Evolutionary conservation across 2,113 vertebrate genomes (phyloP).

Genomic region (Grammomys surdaster): DNA sequence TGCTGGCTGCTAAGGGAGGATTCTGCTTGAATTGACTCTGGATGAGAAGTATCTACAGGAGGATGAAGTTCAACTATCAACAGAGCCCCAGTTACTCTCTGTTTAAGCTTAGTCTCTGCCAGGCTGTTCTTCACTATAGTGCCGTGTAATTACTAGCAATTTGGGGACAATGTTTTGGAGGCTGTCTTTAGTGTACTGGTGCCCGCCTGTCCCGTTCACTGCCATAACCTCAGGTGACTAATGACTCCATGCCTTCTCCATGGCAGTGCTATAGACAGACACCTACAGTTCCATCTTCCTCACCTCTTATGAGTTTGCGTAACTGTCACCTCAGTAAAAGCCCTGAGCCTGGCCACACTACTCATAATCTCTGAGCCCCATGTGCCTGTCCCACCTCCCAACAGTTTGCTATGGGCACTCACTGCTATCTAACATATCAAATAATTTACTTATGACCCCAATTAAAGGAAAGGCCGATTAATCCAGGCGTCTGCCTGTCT

Average conservation of each 20-base stretch:
- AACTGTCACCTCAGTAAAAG: not conserved
- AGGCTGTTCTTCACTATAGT: not conserved
- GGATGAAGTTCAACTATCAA: not conserved
- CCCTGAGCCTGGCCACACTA: not conserved
- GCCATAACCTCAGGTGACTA: not conserved
- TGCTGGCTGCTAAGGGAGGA: not conserved
- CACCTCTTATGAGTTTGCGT: not conserved
- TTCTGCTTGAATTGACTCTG: not conserved
- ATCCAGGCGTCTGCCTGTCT: not conserved
- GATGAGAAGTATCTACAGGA: not conserved
- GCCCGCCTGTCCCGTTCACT: not conserved
- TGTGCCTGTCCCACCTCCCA: too few relatives aligned
- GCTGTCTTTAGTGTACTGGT: not conserved
- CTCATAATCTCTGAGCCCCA: accelerated
- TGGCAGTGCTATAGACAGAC: not conserved
- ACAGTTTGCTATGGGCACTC: not conserved
- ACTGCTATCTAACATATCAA: not conserved
- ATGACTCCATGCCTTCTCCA: accelerated
- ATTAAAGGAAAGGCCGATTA: not conserved
- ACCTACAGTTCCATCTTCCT: accelerated
- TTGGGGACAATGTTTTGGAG: not conserved
- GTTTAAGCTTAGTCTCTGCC: not conserved
- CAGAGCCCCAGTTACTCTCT: not conserved
- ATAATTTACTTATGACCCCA: not conserved
- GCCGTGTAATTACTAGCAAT: too few relatives aligned